Conservation (phyloP, 2,888 invertebrate genomes). For the Iphiclides podalirius region DNA sequence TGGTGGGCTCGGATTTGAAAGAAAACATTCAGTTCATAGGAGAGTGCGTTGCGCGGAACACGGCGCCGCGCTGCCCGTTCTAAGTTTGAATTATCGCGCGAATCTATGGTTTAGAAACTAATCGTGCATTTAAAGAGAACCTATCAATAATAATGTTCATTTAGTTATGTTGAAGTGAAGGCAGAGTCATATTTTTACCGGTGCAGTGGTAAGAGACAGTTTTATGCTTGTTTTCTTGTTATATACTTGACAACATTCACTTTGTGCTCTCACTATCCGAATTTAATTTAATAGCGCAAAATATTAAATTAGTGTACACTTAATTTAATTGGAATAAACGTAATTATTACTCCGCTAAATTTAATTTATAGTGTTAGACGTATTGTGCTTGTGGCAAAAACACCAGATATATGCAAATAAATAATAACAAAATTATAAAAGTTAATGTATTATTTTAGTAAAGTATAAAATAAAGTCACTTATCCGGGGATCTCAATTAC, state of each 20-base stretch:
- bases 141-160: constrained; percentile 11
- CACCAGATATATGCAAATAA: too few relatives aligned
- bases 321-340: too few relatives aligned
- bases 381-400: too few relatives aligned
- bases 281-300: constrained; percentile 1
- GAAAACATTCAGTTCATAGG: constrained; percentile 60
- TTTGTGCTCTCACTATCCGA: constrained; percentile 11
- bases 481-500: too few relatives aligned
- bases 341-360: too few relatives aligned
- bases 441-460: too few relatives aligned
- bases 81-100: constrained; percentile 38
- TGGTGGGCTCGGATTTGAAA: constrained; percentile 34
- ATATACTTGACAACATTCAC: constrained; percentile 9
- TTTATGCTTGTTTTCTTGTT: background rate
- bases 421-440: too few relatives aligned
- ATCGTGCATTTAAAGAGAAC: constrained; percentile 40
- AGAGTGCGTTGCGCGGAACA: constrained; percentile 48
- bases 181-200: background rate
- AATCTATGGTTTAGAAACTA: constrained; percentile 31
- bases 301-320: too few relatives aligned
- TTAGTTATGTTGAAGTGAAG: constrained; percentile 9
- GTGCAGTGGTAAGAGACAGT: constrained; percentile 5
- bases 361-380: too few relatives aligned
- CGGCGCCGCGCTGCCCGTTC: constrained; percentile 41
- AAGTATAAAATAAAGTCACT: too few relatives aligned